Evolutionary conservation across 2,113 vertebrate species (phyloP), one percentile per base, ranked within the genome.

Genomic region (Eurypyga helias): DNA sequence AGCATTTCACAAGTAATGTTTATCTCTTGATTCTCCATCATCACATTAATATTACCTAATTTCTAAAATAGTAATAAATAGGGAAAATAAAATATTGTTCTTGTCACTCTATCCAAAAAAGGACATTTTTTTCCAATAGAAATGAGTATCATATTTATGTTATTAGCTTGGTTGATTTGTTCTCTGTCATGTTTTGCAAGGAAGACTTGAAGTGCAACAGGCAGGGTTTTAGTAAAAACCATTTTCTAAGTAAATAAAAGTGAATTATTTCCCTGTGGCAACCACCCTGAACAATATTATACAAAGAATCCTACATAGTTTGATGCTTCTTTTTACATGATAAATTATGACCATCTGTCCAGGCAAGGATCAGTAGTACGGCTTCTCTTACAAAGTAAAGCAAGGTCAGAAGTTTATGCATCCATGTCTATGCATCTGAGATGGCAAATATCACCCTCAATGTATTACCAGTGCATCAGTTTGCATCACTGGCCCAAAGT

Each of bases 221-320:
- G 29, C 13, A 73, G 12, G 14, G 21, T 58, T 90, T 91, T 66
- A 64, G 38, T 60, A 91, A 89, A 91, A 96, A 8, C 5, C 49
- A 76, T 88, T 94, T 91, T 79, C 64, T 88, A 80, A 92, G 79
- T 26, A 87, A 94, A 84, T 52, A 58, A 76, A 89, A 92, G 52
- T 76, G 9, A 81, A 58, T 87, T 90, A 87, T 77, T 96, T 96
- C 70, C 72, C 38, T 94, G 31, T 75, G 14, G 31, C 34, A 92
- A 77, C 43, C 25, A 84, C 11, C 9, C 15, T 76, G 72, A 89
- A 93, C 38, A 91, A 82, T 71, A 87, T 83, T 78, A 76, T 49
- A 73, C 58, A 70, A 60, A 93, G 33, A 87, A 90, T 48, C n/a
- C 82, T 58, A 77, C 54, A 54, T 64, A 72, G 66, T 60, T 65